phyloP scores from a whole-genome alignment of 2,113 vertebrate species.

The Centrocercus urophasianus region DNA sequence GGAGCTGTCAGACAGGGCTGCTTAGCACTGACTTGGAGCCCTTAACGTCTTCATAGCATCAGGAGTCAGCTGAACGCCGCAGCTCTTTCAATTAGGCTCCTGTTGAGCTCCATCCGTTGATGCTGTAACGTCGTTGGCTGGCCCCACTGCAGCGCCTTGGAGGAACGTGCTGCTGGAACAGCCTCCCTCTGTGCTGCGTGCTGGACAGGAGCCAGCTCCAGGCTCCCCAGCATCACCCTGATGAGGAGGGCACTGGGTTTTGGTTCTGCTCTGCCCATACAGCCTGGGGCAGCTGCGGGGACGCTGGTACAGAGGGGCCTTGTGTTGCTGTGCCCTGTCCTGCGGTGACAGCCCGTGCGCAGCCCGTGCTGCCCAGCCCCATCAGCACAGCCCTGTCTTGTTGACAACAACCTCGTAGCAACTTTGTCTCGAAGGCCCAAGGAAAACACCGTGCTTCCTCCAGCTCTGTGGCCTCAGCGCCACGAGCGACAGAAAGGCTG shows the following conservation, averaged over 20 bases:
- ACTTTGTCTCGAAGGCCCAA: constrained; percentile 13
- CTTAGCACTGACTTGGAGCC: not conserved
- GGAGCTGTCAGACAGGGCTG: not conserved
- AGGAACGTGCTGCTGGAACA: constrained; percentile 10
- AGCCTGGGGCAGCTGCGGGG: constrained; percentile 21
- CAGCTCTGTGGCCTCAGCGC: constrained; percentile 47
- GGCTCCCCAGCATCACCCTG: constrained; percentile 16
- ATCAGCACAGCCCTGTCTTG: not conserved
- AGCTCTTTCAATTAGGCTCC: constrained; percentile 42
- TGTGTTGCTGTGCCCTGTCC: not conserved
- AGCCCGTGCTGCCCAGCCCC: not conserved
- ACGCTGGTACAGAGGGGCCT: constrained; percentile 14
- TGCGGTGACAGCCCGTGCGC: not conserved
- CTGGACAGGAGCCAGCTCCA: constrained; percentile 50
- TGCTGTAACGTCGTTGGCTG: constrained; percentile 37
- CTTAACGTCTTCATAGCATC: not conserved
- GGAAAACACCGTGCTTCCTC: constrained; percentile 75
- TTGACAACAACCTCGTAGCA: not conserved
- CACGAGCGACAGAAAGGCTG: constrained; percentile 36
- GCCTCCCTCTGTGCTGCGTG: not conserved
- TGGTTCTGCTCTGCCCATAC: not conserved
- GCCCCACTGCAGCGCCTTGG: not conserved
- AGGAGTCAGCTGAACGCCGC: constrained; percentile 34
- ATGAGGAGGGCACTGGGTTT: constrained; percentile 12
- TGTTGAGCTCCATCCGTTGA: not conserved